Evolutionary conservation across 2,888 invertebrate species (phyloP).

Genomic region (Notodonta dromedarius): DNA sequence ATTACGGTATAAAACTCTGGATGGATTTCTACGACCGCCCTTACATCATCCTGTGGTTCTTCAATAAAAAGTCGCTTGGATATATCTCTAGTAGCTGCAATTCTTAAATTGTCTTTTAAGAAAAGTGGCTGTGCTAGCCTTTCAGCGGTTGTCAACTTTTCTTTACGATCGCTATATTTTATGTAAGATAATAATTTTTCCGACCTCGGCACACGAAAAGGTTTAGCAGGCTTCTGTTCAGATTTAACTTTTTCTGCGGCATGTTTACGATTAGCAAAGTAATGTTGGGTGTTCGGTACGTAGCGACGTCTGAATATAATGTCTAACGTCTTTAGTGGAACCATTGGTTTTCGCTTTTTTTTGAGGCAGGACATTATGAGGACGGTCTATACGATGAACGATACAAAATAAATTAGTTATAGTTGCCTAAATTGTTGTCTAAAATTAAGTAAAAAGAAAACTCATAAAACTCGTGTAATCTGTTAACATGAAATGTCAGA

Average conservation of each 20-base stretch:
- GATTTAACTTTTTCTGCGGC: conserved; percentile 44
- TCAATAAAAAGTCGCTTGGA: conserved; percentile 83
- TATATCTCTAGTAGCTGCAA: conserved; percentile 79
- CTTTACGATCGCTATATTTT: conserved; percentile 73
- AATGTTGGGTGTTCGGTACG: conserved; percentile 75
- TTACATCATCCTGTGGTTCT: conserved; percentile 81
- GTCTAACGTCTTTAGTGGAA: conserved; percentile 74
- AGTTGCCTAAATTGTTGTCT: conserved; percentile 1
- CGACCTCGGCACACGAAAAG: conserved; percentile 69
- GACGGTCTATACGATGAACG: conserved; percentile 13
- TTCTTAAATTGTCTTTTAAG: conserved; percentile 70
- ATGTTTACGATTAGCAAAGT: conserved; percentile 73
- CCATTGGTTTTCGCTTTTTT: conserved; percentile 69
- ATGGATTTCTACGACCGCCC: conserved; percentile 86
- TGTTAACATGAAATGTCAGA: not conserved
- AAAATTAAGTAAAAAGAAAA: conserved; percentile 6
- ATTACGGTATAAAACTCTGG: conserved; percentile 86
- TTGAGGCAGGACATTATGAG: conserved; percentile 60
- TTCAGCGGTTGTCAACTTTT: conserved; percentile 57
- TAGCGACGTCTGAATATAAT: conserved; percentile 76
- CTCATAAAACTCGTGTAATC: not conserved
- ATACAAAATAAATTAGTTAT: conserved; percentile 1
- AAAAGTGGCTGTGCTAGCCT: conserved; percentile 63
- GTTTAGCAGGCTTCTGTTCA: conserved; percentile 50
- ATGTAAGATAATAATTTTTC: conserved; percentile 76